A percentile compares a stretch with the other conserved stretches of the same genome.
phyloP scores from a whole-genome alignment of 2,797 vertebrate genomes.

The Pterois miles region DNA sequence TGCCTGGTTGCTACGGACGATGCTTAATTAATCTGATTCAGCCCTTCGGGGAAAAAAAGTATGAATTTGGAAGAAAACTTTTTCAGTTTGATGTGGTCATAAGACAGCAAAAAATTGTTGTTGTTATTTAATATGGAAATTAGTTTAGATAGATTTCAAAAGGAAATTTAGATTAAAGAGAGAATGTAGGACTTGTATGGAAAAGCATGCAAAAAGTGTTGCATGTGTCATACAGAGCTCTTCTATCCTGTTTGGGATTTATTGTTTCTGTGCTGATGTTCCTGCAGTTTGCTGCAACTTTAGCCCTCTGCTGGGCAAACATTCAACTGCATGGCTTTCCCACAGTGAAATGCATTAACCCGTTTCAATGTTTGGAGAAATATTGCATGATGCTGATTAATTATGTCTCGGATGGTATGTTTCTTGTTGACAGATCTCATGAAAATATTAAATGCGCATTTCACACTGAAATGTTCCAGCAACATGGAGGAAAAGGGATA shows the following conservation, averaged over 20 bases:
- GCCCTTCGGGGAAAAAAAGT: slow-evolving; percentile 2
- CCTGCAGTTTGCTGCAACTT: slow-evolving; percentile 9
- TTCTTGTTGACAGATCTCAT: background rate
- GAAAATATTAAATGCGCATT: background rate
- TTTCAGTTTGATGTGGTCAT: background rate
- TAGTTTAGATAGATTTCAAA: background rate
- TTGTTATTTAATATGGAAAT: background rate
- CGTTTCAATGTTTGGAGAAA: slow-evolving; percentile 10
- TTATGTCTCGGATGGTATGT: background rate
- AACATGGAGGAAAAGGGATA: background rate
- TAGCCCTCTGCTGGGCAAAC: slow-evolving; percentile 71
- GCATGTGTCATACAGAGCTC: slow-evolving; percentile 1
- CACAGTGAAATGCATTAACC: background rate
- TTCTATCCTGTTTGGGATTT: background rate
- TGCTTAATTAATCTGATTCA: slow-evolving; percentile 37
- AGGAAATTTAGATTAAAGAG: background rate
- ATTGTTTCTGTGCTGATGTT: slow-evolving; percentile 5
- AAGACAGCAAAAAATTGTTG: background rate
- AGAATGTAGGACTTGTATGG: background rate
- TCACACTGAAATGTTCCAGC: background rate
- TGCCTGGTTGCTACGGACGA: slow-evolving; percentile 48
- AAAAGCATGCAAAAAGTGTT: background rate
- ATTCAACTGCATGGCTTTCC: slow-evolving; percentile 13
- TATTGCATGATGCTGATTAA: background rate
- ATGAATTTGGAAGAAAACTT: background rate